Base-by-base conservation (phyloP, 2,113 vertebrate genomes). In the Chloropsis hardwickii region DNA sequence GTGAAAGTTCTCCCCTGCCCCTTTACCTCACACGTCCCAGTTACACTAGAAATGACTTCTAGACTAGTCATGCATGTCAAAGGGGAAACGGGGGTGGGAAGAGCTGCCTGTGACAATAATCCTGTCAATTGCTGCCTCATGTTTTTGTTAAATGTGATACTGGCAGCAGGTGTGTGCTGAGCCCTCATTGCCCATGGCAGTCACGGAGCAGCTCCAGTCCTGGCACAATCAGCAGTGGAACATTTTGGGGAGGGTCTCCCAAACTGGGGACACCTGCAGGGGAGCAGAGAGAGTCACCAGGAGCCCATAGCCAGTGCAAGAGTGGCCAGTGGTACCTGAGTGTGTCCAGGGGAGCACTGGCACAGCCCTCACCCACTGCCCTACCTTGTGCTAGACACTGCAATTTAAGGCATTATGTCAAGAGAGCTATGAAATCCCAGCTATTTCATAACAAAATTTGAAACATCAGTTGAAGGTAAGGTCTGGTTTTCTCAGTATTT, bases 171-270 rank as follows among this genome's bases (percentile, higher is more conserved):
- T 42, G 35, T 22, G 4, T 44, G 37, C 28, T 58, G 51, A 78
- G 24, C 39, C 39, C n/a, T 85, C 5, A 1, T 27, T 87, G 65
- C 29, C 70, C 37, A 7, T 35, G 65, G 12, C 51, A 65, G n/a
- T 35, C 51, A 28, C 0, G 1, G 33, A 58, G 29, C 21, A 61
- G 25, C 35, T 69, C 70, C 0, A 0, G 40, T 40, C 42, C 40
- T 82, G 40, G 21, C 54, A 54, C 31, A 48, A 23, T 23, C 12
- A 25, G 17, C 35, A 48, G 19, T 33, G 56, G 40, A 62, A 40
- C 35, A 48, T 53, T 78, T 20, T 37, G 20, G 14, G 14, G 7
- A 20, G 3, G 5, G 14, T 37, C 17, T 80, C 27, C 31, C 54
- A 67, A 61, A 33, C 4, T 37, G 20, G 13, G 28, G 47, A 42